phyloP scores from a whole-genome alignment of 2,797 vertebrate genomes.

The Nannoperca australis region DNA sequence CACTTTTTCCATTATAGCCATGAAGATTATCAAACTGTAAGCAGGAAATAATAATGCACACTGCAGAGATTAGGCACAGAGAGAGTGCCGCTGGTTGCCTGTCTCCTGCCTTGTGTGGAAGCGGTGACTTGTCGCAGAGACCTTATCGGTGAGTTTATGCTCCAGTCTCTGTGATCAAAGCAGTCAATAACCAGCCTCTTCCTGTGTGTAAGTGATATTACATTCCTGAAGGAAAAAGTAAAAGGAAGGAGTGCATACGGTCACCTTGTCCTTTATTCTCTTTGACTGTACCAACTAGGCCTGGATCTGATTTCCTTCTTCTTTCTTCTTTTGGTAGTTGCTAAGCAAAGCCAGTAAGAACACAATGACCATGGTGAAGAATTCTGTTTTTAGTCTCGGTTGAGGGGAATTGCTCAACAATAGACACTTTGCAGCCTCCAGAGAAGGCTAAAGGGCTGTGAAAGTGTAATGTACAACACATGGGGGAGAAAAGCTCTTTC shows the following conservation, averaged over 20 bases:
- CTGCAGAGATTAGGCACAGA: constrained; percentile 49
- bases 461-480: constrained; percentile 44
- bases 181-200: constrained; percentile 30
- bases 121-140: constrained; percentile 42
- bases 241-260: constrained; percentile 37
- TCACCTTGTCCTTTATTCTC: constrained; percentile 52
- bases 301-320: constrained; percentile 44
- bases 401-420: constrained; percentile 56
- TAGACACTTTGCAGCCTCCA: constrained; percentile 45
- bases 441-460: constrained; percentile 37
- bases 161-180: constrained; percentile 48
- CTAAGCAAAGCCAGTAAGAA: constrained; percentile 64
- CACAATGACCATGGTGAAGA: constrained; percentile 60
- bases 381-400: constrained; percentile 69
- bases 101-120: constrained; percentile 37
- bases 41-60: constrained; percentile 62
- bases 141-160: constrained; percentile 42
- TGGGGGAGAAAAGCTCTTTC: constrained; percentile 27
- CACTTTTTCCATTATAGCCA: constrained; percentile 70
- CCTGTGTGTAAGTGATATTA: constrained; percentile 33
- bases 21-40: constrained; percentile 71
- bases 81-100: constrained; percentile 35
- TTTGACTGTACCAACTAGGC: constrained; percentile 27
- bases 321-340: constrained; percentile 49
- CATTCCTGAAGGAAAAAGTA: constrained; percentile 31